These are phyloP conservation scores for Callyntrura guangdongensis DNA, from an alignment of 2,888 invertebrate genomes.

Conservation along the genomic window DNA sequence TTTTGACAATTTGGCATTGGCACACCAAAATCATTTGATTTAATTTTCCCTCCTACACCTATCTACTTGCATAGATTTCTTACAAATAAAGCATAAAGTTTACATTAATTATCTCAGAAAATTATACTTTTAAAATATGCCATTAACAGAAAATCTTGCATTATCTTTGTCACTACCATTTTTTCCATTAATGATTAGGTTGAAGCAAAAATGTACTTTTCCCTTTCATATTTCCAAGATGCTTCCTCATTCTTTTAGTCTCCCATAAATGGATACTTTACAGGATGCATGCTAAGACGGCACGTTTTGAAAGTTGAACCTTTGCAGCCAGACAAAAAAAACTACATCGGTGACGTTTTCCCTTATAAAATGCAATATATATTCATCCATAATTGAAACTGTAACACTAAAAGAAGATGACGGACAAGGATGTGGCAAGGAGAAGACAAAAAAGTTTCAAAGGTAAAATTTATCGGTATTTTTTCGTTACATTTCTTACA, in stretches of 20 bases:
- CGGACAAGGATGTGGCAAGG: slow-evolving; percentile 4
- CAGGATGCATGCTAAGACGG: not conserved
- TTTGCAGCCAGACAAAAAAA: slow-evolving; percentile 7
- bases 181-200: too few species aligned
- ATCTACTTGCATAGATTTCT: too few species aligned
- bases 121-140: too few species aligned
- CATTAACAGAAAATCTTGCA: not conserved
- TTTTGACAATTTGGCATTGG: too few species aligned
- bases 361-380: not conserved
- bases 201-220: not conserved
- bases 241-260: not conserved
- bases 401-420: slow-evolving; percentile 25
- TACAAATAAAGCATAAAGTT: too few species aligned
- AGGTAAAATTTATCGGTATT: slow-evolving; percentile 16
- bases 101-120: too few species aligned
- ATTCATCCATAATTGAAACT: slow-evolving; percentile 3
- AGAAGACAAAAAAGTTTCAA: slow-evolving; percentile 19
- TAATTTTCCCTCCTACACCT: too few species aligned
- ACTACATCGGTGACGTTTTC: not conserved
- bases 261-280: not conserved
- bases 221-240: not conserved
- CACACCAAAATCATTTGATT: too few species aligned
- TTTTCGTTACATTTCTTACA: slow-evolving; percentile 4
- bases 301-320: not conserved
- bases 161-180: not conserved